phyloP scores from a whole-genome alignment of 2,888 invertebrate genomes.

The Tetranychus truncatus region DNA sequence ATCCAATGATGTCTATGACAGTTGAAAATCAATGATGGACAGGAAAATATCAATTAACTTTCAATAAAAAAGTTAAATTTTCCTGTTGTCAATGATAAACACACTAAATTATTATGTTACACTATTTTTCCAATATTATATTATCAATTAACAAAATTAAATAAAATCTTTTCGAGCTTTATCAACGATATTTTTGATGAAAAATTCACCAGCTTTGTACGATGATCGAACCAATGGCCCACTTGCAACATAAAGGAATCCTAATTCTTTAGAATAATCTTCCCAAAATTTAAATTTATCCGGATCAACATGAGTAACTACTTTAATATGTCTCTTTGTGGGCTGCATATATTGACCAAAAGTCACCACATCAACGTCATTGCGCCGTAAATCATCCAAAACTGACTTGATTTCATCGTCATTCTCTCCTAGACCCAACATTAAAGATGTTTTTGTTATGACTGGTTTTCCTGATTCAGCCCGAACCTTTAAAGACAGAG shows the following conservation, averaged over 20 bases:
- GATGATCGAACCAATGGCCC: slow-evolving; percentile 91
- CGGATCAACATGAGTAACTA: slow-evolving; percentile 88
- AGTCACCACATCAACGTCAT: slow-evolving; percentile 82
- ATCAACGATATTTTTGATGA: slow-evolving; percentile 58
- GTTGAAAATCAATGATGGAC: too few relatives aligned
- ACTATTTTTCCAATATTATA: too few relatives aligned
- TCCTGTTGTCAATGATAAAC: too few relatives aligned
- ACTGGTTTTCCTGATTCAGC: slow-evolving; percentile 32
- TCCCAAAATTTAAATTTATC: slow-evolving; percentile 77
- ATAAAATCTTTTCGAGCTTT: slow-evolving; percentile 27
- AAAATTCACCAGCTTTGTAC: slow-evolving; percentile 92
- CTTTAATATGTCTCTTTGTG: slow-evolving; percentile 76
- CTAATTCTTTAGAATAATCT: slow-evolving; percentile 54
- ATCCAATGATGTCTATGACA: neutral
- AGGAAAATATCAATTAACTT: too few relatives aligned
- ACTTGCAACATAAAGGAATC: slow-evolving; percentile 89
- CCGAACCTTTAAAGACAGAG: neutral
- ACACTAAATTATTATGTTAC: too few relatives aligned
- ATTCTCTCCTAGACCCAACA: slow-evolving; percentile 82
- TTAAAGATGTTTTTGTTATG: slow-evolving; percentile 85
- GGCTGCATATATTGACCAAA: slow-evolving; percentile 99
- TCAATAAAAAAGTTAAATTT: too few relatives aligned
- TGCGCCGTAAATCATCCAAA: slow-evolving; percentile 58
- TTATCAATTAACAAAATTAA: too few relatives aligned
- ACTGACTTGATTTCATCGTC: slow-evolving; percentile 70